Evolutionary conservation across 2,888 invertebrate species (phyloP), one percentile per base, ranked within the genome.

Genomic region (Empis stercorea): DNA sequence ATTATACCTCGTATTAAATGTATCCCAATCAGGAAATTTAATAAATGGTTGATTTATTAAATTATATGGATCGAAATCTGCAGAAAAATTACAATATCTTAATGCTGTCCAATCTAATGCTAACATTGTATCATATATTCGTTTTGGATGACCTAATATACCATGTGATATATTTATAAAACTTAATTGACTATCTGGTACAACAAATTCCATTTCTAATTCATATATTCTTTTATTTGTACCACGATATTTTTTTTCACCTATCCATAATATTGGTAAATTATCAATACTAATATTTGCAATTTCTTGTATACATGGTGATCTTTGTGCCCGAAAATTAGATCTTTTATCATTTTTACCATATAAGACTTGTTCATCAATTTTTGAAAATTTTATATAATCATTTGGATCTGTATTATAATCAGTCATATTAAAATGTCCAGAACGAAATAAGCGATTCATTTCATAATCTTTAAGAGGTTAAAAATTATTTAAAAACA

Each of bases 211-310:
- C 40, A 63, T 47, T 49, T 68, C 69, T 1, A 68, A 51, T 42
- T 62, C 52, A 3, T 55, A 56, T 30, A 69, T 57, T 15, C 65
- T 60, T 7, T 51, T 46, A 52, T 69, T 60, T 4, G 56, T 64
- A 27, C 68, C 68, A 2, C 62, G 60, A 55, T 68, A 68, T 50
- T 63, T 65, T 4, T 63, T 60, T 30, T 61, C 57, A 0, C 68
- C 66, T n/a, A 66, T 62, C 66, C 66, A 68, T 30, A 68, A 51
- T 10, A 69, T 54, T 4, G 66, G 63, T 13, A 57, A 45, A 55
- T 69, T 61, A 42, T 59, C 53, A 0, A 55, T 52, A 11, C 49
- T 23, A 3, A 66, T 54, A 47, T 54, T 55, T 30, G 51, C 37
- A 5, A 69, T 49, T 37, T 68, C 68, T 50, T 62, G 59, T n/a